Percentiles rank a stretch among this genome's conserved stretches.
Evolutionary conservation across 2,797 vertebrate species (phyloP).

Genomic region (Propithecus deckenii): DNA sequence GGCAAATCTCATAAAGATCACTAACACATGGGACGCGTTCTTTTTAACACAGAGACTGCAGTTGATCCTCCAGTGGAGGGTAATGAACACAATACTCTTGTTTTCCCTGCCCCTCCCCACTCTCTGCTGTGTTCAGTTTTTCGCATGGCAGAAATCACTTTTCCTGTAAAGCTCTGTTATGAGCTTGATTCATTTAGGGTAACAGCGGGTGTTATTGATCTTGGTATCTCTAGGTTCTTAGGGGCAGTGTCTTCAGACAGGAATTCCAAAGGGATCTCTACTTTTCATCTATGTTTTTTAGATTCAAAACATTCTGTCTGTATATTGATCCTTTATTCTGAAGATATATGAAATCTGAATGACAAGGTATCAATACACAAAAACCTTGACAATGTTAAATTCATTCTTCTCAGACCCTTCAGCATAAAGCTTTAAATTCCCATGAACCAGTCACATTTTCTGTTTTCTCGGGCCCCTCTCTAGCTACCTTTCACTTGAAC

Average conservation of each 20-base stretch:
- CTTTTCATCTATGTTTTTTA: neutral
- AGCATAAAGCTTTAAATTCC: neutral
- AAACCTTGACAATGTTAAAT: neutral
- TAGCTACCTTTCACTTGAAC: neutral
- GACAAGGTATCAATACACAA: neutral
- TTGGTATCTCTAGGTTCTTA: neutral
- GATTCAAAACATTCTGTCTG: neutral
- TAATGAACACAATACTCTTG: too few species aligned
- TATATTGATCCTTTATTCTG: neutral
- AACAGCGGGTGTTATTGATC: neutral
- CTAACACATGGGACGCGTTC: neutral
- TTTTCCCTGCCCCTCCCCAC: neutral
- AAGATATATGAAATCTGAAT: neutral
- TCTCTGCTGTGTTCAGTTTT: neutral
- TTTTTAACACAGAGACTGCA: neutral
- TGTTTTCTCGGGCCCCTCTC: neutral
- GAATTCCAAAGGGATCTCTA: neutral
- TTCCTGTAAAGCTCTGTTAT: neutral
- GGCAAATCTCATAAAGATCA: neutral
- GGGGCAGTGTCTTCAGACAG: neutral
- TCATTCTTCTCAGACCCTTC: neutral
- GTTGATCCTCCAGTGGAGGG: neutral
- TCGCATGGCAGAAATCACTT: neutral
- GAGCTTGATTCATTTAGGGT: neutral
- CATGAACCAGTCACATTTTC: rapidly evolving